These are phyloP conservation scores for Ptiloglossa arizonensis DNA, from an alignment of 1,140 invertebrate genomes.

Conservation along the genomic window DNA sequence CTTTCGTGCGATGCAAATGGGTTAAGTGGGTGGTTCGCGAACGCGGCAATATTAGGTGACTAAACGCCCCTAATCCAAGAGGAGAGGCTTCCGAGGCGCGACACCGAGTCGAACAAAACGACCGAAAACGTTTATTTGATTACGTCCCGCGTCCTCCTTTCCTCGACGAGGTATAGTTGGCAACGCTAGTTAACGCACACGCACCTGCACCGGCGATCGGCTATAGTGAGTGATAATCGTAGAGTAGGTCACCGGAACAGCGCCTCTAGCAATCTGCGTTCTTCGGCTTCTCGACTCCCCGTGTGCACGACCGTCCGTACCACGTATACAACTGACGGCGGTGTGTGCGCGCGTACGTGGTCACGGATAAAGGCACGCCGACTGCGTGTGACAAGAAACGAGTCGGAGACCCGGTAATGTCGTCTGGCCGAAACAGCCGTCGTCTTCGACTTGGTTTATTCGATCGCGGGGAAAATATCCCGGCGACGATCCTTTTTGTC, in stretches of 20 bases:
- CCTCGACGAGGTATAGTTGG: conserved; percentile 58
- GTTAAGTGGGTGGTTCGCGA: no score
- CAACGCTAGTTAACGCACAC: conserved; percentile 68
- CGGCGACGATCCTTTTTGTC: no score
- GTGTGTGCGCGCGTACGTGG: background rate
- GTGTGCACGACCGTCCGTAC: background rate
- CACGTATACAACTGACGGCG: background rate
- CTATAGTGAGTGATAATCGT: conserved; percentile 74
- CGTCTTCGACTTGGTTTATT: conserved; percentile 3
- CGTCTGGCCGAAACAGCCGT: conserved; percentile 16
- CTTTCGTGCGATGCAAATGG: no score
- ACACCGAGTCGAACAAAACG: conserved; percentile 26
- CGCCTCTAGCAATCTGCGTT: conserved; percentile 79
- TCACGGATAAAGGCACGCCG: conserved; percentile 27
- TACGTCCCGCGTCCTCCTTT: conserved; percentile 63
- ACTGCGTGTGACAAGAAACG: conserved; percentile 40
- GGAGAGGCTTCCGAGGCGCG: background rate
- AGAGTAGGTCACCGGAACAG: conserved; percentile 81
- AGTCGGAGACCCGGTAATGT: conserved; percentile 14
- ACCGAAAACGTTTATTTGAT: conserved; percentile 55
- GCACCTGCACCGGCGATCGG: conserved; percentile 67
- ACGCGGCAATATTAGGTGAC: no score
- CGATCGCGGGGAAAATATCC: background rate
- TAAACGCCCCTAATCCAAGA: conserved; percentile 3
- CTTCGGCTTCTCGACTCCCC: conserved; percentile 38